phyloP scores from a whole-genome alignment of 1,140 invertebrate species.

The Heliconius himera region DNA sequence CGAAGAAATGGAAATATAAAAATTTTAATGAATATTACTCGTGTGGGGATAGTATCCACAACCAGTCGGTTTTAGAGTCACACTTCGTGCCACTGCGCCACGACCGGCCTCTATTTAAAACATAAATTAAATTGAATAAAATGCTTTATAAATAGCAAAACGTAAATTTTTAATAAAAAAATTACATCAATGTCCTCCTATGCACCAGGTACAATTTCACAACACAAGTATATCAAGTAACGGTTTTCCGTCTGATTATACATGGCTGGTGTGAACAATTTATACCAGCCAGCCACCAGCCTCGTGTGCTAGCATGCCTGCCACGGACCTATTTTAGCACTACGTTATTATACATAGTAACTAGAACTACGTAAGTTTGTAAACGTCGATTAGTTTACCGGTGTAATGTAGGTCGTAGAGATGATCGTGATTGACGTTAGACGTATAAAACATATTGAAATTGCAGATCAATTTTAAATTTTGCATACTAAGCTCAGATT shows the following conservation, averaged over 20 bases:
- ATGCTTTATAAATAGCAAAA: no score
- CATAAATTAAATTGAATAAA: no score
- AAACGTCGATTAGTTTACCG: background rate
- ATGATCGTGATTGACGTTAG: background rate
- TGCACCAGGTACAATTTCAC: background rate
- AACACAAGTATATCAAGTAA: slow-evolving; percentile 11
- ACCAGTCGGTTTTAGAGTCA: no score
- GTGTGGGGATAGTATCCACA: no score
- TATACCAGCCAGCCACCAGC: slow-evolving; percentile 16
- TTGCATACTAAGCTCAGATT: background rate
- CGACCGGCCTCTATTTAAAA: no score
- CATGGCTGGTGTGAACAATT: slow-evolving; percentile 24
- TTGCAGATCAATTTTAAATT: background rate
- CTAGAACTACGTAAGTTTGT: background rate
- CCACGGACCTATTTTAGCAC: slow-evolving; percentile 25
- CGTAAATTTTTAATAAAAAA: background rate
- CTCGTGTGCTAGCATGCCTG: slow-evolving; percentile 16
- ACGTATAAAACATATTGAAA: background rate
- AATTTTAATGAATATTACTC: no score
- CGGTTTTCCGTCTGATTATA: slow-evolving; percentile 25
- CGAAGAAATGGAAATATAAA: background rate
- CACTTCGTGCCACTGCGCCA: no score
- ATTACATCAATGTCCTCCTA: background rate
- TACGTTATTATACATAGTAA: background rate
- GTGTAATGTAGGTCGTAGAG: background rate